Percentiles rank a stretch among this genome's conserved stretches.
These are phyloP conservation scores for Thunnus thynnus DNA, from an alignment of 2,113 vertebrate species.

Conservation along the genomic window DNA sequence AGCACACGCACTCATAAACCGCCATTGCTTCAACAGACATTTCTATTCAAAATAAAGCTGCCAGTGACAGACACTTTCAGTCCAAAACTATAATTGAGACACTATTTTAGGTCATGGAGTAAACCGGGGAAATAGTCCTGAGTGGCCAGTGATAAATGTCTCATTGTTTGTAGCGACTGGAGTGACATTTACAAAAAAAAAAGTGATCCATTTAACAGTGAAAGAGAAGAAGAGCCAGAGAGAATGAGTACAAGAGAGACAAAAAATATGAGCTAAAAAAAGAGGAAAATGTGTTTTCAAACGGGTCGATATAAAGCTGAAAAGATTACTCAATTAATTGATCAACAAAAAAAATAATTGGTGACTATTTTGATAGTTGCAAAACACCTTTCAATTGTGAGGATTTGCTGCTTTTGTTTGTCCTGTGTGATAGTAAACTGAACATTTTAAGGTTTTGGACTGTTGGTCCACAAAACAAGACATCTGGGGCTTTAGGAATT, in stretches of 20 bases:
- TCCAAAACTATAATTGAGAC: constrained; percentile 39
- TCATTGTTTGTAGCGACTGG: constrained; percentile 34
- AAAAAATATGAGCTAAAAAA: constrained; percentile 1
- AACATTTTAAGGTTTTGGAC: background rate
- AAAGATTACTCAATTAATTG: background rate
- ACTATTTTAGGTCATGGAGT: constrained; percentile 26
- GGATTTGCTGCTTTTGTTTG: background rate
- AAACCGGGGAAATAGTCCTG: constrained; percentile 26
- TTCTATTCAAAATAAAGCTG: constrained; percentile 32
- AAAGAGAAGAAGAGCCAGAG: constrained; percentile 7
- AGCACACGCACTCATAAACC: constrained; percentile 4
- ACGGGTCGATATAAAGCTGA: background rate
- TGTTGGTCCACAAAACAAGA: background rate
- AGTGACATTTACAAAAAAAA: constrained; percentile 32
- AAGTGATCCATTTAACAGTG: background rate
- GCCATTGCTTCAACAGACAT: constrained; percentile 30
- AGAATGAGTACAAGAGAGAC: background rate
- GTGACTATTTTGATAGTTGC: constrained; percentile 6
- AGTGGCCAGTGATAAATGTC: constrained; percentile 25
- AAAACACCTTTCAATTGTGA: background rate
- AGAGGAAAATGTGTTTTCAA: background rate
- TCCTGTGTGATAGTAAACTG: background rate
- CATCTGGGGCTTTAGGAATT: background rate
- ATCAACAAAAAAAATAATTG: background rate
- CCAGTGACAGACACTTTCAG: constrained; percentile 7